Conservation (phyloP, 2,888 invertebrate species). For the Agonum fuliginosum region DNA sequence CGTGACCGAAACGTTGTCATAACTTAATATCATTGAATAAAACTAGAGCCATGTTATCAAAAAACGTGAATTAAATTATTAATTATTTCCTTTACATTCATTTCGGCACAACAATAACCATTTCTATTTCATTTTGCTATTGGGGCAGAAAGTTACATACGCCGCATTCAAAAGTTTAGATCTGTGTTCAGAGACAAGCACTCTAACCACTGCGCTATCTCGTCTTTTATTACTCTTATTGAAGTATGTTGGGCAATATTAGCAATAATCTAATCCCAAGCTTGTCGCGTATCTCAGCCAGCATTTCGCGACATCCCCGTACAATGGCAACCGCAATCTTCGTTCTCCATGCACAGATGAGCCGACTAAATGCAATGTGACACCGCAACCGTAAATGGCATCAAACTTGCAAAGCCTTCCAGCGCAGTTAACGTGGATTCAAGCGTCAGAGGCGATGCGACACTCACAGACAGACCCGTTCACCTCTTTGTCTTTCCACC, state of each 20-base stretch:
- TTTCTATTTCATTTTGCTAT: too few species aligned
- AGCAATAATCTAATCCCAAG: slow-evolving; percentile 12
- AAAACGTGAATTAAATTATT: too few species aligned
- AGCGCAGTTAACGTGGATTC: slow-evolving; percentile 48
- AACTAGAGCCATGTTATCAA: too few species aligned
- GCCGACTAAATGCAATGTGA: slow-evolving; percentile 54
- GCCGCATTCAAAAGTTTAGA: too few species aligned
- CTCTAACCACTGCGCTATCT: too few species aligned
- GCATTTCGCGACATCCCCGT: slow-evolving; percentile 23
- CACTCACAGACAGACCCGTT: not conserved
- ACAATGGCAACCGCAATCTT: slow-evolving; percentile 43
- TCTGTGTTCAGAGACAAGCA: too few species aligned
- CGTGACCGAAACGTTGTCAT: too few species aligned
- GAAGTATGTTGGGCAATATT: not conserved
- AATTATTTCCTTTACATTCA: too few species aligned
- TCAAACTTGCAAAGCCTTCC: slow-evolving; percentile 57
- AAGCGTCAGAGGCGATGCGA: slow-evolving; percentile 14
- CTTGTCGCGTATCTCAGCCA: not conserved
- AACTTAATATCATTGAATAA: too few species aligned
- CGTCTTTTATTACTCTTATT: not conserved
- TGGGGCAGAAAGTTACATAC: too few species aligned
- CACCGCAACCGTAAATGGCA: slow-evolving; percentile 55
- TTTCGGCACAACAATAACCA: too few species aligned
- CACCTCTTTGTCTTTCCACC: slow-evolving; percentile 16
- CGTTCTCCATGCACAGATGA: slow-evolving; percentile 49